These are phyloP conservation scores for Stigmatopora argus DNA, from an alignment of 2,113 vertebrate genomes.

Conservation along the genomic window DNA sequence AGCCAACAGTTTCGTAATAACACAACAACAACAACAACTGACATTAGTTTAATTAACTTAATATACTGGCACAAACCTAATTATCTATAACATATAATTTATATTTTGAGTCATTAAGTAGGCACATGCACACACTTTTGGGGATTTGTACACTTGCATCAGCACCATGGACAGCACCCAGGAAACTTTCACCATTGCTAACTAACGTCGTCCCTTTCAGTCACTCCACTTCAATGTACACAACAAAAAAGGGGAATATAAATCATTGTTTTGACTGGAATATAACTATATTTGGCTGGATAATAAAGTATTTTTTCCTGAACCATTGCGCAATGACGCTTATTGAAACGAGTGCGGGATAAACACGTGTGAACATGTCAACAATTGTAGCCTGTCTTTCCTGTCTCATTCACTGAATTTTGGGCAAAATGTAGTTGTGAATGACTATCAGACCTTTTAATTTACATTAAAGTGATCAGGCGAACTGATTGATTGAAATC, in stretches of 20 bases:
- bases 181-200: too few species aligned
- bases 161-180: too few species aligned
- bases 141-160: too few species aligned
- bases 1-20: too few species aligned
- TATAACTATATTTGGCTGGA: not conserved
- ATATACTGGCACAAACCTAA: too few species aligned
- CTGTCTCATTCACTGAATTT: not conserved
- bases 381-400: not conserved
- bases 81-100: too few species aligned
- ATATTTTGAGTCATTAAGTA: too few species aligned
- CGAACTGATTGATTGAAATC: not conserved
- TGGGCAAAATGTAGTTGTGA: not conserved
- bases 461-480: not conserved
- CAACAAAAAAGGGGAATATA: not conserved
- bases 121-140: too few species aligned
- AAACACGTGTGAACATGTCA: not conserved
- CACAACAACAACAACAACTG: too few species aligned
- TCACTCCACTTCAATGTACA: too few species aligned
- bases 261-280: not conserved
- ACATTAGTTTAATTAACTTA: too few species aligned
- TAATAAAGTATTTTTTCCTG: not conserved
- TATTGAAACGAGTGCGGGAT: not conserved
- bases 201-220: too few species aligned
- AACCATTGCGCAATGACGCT: not conserved
- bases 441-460: not conserved